These are phyloP conservation scores for Pelecanus crispus DNA, from an alignment of 2,113 vertebrate species.

Conservation along the genomic window DNA sequence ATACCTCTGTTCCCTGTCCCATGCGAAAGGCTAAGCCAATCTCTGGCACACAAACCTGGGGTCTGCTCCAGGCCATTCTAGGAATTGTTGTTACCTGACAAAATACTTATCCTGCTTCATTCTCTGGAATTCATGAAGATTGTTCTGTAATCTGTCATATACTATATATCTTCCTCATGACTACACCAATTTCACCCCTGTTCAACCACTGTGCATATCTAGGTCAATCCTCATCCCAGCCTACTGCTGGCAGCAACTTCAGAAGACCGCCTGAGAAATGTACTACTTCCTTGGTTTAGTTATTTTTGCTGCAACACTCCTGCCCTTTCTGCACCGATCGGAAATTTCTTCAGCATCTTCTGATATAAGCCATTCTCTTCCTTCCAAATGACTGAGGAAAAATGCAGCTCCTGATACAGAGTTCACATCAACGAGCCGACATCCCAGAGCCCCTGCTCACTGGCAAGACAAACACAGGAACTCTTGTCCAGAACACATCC, in stretches of 20 bases:
- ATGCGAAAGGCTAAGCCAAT: not conserved
- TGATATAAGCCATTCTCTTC: not conserved
- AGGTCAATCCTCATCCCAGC: not conserved
- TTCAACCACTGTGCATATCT: not conserved
- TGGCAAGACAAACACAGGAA: constrained; percentile 21
- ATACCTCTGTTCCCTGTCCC: not conserved
- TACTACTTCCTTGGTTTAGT: not conserved
- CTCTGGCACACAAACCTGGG: not conserved
- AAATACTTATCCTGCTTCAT: not conserved
- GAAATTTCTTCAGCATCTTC: not conserved
- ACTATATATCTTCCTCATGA: not conserved
- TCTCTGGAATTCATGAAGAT: not conserved
- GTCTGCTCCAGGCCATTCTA: not conserved
- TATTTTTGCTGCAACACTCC: not conserved
- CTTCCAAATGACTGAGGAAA: not conserved
- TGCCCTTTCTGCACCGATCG: not conserved
- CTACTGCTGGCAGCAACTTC: not conserved
- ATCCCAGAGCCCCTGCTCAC: not conserved
- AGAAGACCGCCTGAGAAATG: not conserved
- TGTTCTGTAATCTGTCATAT: not conserved
- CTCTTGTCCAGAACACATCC: not conserved
- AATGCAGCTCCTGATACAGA: not conserved
- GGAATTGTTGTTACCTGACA: not conserved
- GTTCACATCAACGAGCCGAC: not conserved
- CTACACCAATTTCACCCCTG: not conserved